These are phyloP conservation scores for Brachionus calyciflorus DNA, from an alignment of 1,140 invertebrate species.

Conservation along the genomic window DNA sequence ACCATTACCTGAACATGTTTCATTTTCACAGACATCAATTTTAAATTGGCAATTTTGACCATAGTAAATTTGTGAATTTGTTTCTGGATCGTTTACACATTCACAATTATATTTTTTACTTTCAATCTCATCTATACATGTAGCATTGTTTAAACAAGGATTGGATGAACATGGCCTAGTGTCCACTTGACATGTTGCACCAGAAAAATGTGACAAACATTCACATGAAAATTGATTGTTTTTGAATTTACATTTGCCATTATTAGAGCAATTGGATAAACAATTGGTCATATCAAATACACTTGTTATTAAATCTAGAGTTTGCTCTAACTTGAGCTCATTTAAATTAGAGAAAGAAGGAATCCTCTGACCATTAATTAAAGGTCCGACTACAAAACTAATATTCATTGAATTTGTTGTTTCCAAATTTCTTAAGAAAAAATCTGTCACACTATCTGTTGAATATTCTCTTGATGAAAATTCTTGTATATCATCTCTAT, in stretches of 20 bases:
- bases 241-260: background rate
- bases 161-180: slow-evolving; percentile 70
- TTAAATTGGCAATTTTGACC: slow-evolving; percentile 69
- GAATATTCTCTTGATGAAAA: too few relatives aligned
- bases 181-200: slow-evolving; percentile 80
- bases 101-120: slow-evolving; percentile 74
- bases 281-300: background rate
- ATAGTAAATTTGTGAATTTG: slow-evolving; percentile 75
- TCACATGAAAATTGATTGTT: background rate
- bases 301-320: background rate
- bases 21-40: background rate
- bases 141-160: slow-evolving; percentile 79
- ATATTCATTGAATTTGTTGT: too few relatives aligned
- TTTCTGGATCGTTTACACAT: slow-evolving; percentile 62
- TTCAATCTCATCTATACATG: slow-evolving; percentile 77
- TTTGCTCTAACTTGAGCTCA: too few relatives aligned
- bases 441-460: too few relatives aligned
- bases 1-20: background rate
- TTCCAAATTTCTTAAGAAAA: too few relatives aligned
- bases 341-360: too few relatives aligned
- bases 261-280: background rate
- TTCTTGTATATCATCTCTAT: too few relatives aligned
- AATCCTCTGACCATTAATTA: too few relatives aligned
- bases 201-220: slow-evolving; percentile 63
- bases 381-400: too few relatives aligned